These are phyloP conservation scores for Beroe forskalii DNA, from an alignment of 37 sponge, comb jelly and placozoan genomes.

Conservation along the genomic window DNA sequence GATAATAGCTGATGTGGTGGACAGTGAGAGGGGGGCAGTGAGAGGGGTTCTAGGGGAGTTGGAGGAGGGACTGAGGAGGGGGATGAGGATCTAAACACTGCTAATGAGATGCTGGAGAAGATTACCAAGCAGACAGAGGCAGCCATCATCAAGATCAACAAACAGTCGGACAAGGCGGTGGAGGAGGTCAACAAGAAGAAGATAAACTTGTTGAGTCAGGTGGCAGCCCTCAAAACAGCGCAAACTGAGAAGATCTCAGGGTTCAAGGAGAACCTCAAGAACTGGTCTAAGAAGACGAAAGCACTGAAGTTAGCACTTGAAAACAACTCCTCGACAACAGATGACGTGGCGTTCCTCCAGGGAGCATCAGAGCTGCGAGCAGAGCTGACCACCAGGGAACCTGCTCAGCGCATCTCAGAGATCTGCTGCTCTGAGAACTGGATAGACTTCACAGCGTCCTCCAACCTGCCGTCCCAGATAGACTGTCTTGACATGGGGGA, in stretches of 20 bases:
- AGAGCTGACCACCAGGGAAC: background rate
- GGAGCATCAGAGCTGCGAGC: slow-evolving; percentile 16
- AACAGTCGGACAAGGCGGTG: slow-evolving; percentile 4
- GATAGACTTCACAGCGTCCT: background rate
- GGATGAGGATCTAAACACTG: slow-evolving; percentile 7
- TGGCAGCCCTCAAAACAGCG: slow-evolving; percentile 18
- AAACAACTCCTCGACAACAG: background rate
- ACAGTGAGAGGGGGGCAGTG: slow-evolving; percentile 5
- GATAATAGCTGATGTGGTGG: slow-evolving; percentile 43
- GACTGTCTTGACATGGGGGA: slow-evolving; percentile 62
- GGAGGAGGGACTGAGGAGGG: background rate
- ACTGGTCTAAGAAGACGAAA: slow-evolving; percentile 44
- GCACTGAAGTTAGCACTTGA: slow-evolving; percentile 9
- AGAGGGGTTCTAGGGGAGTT: background rate
- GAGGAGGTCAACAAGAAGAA: slow-evolving; percentile 41
- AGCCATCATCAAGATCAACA: slow-evolving; percentile 45
- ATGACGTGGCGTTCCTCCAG: slow-evolving; percentile 54
- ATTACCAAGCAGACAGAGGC: slow-evolving; percentile 54
- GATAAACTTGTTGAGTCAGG: slow-evolving; percentile 1
- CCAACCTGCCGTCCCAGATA: background rate
- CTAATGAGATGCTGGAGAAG: slow-evolving; percentile 49
- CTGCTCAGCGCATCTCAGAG: background rate
- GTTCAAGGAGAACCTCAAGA: slow-evolving; percentile 38
- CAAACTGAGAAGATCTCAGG: slow-evolving; percentile 22
- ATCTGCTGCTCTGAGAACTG: background rate